phyloP scores from a whole-genome alignment of 1,140 invertebrate species.

The Neodiprion lecontei region DNA sequence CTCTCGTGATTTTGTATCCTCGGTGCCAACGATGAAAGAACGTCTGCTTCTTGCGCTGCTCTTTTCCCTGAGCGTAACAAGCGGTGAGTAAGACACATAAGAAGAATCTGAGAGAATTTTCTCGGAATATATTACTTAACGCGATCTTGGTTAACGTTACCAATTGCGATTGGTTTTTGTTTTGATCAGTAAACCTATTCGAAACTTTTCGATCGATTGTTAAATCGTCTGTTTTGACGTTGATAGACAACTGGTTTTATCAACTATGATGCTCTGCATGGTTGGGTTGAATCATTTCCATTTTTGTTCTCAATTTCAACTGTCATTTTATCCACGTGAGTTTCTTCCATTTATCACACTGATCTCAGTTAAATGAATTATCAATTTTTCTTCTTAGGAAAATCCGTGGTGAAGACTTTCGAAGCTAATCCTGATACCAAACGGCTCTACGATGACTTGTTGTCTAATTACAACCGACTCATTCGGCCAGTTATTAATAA shows the following conservation, averaged over 20 bases:
- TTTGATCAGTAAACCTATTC: too few species aligned
- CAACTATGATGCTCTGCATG: too few species aligned
- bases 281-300: not conserved
- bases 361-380: constrained; percentile 7
- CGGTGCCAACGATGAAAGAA: constrained; percentile 7
- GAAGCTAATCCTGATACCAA: constrained; percentile 92
- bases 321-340: not conserved
- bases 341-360: constrained; percentile 3
- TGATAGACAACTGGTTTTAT: too few species aligned
- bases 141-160: too few species aligned
- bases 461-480: constrained; percentile 96
- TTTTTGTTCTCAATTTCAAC: not conserved
- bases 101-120: constrained; percentile 7
- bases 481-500: constrained; percentile 95
- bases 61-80: constrained; percentile 22
- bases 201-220: too few species aligned
- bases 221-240: too few species aligned
- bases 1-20: constrained; percentile 24
- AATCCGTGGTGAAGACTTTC: constrained; percentile 61
- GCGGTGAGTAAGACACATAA: constrained; percentile 25
- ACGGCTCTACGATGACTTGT: constrained; percentile 88
- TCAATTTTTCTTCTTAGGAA: constrained; percentile 35
- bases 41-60: not conserved
- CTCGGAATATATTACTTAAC: constrained; percentile 2
- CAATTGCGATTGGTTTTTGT: too few species aligned